These are phyloP conservation scores for Drosophila ambigua DNA, from an alignment of 1,140 invertebrate species.

Conservation along the genomic window DNA sequence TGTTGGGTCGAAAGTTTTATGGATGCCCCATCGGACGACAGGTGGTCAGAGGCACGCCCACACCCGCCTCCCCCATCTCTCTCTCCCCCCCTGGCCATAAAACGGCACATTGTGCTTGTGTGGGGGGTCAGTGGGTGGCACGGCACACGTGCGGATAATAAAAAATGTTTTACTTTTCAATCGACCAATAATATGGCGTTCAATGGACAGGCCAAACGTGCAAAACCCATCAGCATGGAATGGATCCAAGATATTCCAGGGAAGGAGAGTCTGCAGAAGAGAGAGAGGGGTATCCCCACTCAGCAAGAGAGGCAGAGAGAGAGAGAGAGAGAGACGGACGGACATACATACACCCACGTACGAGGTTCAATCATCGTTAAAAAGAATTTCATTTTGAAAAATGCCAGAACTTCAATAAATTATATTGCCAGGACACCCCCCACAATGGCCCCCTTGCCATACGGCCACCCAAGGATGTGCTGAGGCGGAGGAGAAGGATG, in stretches of 20 bases:
- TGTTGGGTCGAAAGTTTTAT: constrained; percentile 78
- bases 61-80: neutral
- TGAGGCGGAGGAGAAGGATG: neutral
- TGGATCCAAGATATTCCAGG: neutral
- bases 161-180: constrained; percentile 82
- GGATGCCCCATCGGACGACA: constrained; percentile 60
- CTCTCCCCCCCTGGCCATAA: constrained; percentile 59
- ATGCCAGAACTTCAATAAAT: constrained; percentile 80
- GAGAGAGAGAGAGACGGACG: neutral
- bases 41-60: constrained; percentile 55
- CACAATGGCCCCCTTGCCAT: neutral
- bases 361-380: constrained; percentile 77
- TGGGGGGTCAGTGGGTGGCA: constrained; percentile 43
- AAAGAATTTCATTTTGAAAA: constrained; percentile 82
- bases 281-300: neutral
- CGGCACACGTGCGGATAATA: constrained; percentile 76
- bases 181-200: constrained; percentile 81
- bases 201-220: constrained; percentile 76
- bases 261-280: neutral
- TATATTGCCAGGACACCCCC: constrained; percentile 62
- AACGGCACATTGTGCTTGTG: constrained; percentile 51
- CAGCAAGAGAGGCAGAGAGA: neutral
- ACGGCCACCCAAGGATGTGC: neutral
- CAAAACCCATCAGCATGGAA: constrained; percentile 61
- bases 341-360: constrained; percentile 40